Base-by-base conservation (phyloP, 2,888 invertebrate genomes). In the Drosophila basisetae region DNA sequence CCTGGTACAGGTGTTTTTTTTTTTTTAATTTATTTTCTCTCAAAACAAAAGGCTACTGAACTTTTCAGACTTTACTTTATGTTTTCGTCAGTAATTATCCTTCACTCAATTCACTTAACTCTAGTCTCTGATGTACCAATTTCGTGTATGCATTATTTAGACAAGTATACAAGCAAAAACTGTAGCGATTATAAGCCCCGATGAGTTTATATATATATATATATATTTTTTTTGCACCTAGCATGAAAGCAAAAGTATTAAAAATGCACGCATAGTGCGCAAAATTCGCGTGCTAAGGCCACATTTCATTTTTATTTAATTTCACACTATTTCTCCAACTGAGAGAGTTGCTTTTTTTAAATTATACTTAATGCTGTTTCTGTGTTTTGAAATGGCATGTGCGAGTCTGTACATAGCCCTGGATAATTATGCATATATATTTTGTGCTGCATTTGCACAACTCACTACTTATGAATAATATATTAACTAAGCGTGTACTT, bases 221-320 rank as follows among this genome's bases (percentile, higher is more conserved):
- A n/a, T n/a, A n/a, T n/a, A n/a, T 7, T 22, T 22, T 22, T 28
- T 6, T 11, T 35, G 28, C 35, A 22, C 49, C 49, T 49, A 25
- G n/a, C 47, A 67, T 59, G 52, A 77, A 77, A 75, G 58, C 55
- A 80, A 79, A 70, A 76, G 59, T 65, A 61, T 63, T 25, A 66
- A 68, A 77, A 82, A 47, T 66, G 65, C 72, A 78, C 78, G 80
- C 72, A 80, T 30, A 49, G 63, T 52, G 54, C 47, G 52, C 52
- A 33, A 66, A 77, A 60, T 62, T 82, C 72, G 82, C 82, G 82
- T 82, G 82, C 28, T 71, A 47, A 41, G 49, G 68, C 70, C 80
- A 71, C 80, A 80, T 82, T 82, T 82, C 47, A 65, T 55, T 67
- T 75, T 79, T 63, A 61, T 72, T 72, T 74, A 47, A 67, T 59